Conservation (phyloP, 37 sponge, comb jelly and placozoan species). For the Agelas oroides region DNA sequence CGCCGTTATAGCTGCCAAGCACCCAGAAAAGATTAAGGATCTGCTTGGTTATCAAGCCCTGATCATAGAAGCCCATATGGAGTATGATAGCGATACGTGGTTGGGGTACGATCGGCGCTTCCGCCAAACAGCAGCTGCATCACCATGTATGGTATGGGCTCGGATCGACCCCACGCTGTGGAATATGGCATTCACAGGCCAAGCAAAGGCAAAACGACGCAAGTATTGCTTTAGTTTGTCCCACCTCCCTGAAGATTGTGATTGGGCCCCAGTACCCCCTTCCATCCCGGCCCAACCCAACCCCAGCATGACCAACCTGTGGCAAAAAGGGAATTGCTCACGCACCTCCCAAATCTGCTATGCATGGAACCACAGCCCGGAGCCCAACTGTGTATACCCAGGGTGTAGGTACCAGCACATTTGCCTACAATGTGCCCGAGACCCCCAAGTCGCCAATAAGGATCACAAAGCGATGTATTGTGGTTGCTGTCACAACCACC, state of each 20-base stretch:
- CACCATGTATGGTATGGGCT: neutral
- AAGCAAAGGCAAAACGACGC: slow-evolving; percentile 9
- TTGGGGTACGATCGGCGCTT: slow-evolving; percentile 23
- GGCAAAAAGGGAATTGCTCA: neutral
- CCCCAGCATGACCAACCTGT: too few relatives aligned
- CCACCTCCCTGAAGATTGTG: slow-evolving; percentile 4
- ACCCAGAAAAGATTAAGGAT: neutral
- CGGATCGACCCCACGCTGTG: slow-evolving; percentile 12
- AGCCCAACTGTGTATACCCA: neutral
- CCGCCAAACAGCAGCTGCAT: slow-evolving; percentile 15
- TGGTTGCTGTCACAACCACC: too few relatives aligned
- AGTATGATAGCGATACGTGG: slow-evolving; percentile 9
- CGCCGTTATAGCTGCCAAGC: neutral
- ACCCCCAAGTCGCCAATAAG: neutral
- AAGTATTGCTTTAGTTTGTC: slow-evolving; percentile 35
- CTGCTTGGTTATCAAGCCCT: neutral
- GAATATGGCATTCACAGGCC: slow-evolving; percentile 23
- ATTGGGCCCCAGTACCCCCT: neutral
- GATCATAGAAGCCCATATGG: neutral
- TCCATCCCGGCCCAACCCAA: too few relatives aligned
- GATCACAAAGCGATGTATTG: slow-evolving; percentile 26
- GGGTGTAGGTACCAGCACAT: slow-evolving; percentile 10
- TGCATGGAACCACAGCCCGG: slow-evolving; percentile 15
- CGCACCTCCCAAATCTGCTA: neutral
- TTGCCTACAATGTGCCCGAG: neutral